These are phyloP conservation scores for Phenganax marumi DNA, from an alignment of 92 coral and sea anemone species.

Conservation along the genomic window DNA sequence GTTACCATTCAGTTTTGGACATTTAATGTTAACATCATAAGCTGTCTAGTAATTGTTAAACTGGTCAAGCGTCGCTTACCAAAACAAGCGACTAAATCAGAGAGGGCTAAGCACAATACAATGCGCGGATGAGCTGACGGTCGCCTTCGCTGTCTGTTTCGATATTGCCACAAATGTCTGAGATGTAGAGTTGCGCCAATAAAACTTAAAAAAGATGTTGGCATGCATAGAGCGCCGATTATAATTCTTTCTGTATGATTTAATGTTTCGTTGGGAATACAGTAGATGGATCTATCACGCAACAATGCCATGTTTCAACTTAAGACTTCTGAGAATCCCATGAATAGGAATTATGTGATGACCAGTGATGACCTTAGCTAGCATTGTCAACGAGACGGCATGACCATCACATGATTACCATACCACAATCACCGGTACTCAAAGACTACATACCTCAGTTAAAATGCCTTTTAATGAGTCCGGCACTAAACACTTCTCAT, in stretches of 20 bases:
- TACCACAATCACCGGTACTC: no score
- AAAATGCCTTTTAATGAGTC: no score
- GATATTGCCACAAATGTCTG: constrained; percentile 56
- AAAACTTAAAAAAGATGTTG: constrained; percentile 70
- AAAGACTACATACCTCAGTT: no score
- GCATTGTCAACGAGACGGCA: no score
- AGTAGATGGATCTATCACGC: constrained; percentile 75
- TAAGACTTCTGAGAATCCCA: no score
- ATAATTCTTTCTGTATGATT: constrained; percentile 21
- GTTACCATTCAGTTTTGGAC: no score
- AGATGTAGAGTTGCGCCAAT: constrained; percentile 85
- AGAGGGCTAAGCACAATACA: constrained; percentile 74
- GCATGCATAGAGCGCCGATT: constrained; percentile 70
- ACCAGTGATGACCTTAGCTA: no score
- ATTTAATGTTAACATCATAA: no score
- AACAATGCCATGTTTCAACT: constrained; percentile 75
- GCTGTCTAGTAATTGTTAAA: no score
- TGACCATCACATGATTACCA: no score
- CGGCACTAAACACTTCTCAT: no score
- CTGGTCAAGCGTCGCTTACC: constrained; percentile 52
- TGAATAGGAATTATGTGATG: no score
- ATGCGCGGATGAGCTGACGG: constrained; percentile 71
- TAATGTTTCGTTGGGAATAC: constrained; percentile 62
- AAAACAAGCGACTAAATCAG: constrained; percentile 83
- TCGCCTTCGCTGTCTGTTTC: constrained; percentile 53